These are phyloP conservation scores for Asteroscopus sphinx DNA, from an alignment of 2,888 invertebrate genomes.

Conservation along the genomic window DNA sequence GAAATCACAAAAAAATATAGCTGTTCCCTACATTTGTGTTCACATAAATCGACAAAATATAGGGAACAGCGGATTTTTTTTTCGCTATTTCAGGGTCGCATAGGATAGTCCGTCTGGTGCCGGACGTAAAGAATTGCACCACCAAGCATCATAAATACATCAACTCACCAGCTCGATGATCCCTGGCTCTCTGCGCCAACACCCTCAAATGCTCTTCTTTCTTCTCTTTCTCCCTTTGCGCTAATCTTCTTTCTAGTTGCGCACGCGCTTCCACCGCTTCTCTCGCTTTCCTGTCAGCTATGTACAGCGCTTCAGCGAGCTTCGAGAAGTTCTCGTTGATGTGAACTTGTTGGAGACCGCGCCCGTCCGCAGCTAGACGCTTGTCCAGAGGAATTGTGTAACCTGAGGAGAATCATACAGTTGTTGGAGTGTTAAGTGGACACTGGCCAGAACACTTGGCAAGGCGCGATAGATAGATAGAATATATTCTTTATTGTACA, in stretches of 20 bases:
- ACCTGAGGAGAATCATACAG: too few relatives aligned
- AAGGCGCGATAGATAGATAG: too few relatives aligned
- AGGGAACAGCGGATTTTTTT: too few relatives aligned
- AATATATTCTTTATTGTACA: too few relatives aligned
- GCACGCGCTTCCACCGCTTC: constrained; percentile 99
- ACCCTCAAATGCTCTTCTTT: constrained; percentile 98
- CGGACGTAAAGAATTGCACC: too few relatives aligned
- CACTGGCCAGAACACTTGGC: too few relatives aligned
- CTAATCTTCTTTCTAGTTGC: constrained; percentile 98
- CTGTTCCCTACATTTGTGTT: too few relatives aligned
- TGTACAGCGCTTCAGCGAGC: constrained; percentile 98
- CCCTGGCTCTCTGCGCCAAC: constrained; percentile 98
- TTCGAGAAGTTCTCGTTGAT: constrained; percentile 99
- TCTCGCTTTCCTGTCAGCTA: constrained; percentile 98
- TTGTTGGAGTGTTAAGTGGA: too few relatives aligned
- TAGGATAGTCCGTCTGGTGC: too few relatives aligned
- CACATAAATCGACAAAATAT: too few relatives aligned
- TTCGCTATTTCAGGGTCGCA: too few relatives aligned
- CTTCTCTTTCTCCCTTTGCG: constrained; percentile 99
- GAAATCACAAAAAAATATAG: too few relatives aligned
- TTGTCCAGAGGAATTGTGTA: constrained; percentile 99
- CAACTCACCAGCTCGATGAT: constrained; percentile 96
- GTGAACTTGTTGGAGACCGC: constrained; percentile 98
- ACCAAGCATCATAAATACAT: not conserved
- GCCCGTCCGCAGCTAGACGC: constrained; percentile 98